Evolutionary conservation across 2,113 vertebrate genomes (phyloP).

Genomic region (Pedionomus torquatus): DNA sequence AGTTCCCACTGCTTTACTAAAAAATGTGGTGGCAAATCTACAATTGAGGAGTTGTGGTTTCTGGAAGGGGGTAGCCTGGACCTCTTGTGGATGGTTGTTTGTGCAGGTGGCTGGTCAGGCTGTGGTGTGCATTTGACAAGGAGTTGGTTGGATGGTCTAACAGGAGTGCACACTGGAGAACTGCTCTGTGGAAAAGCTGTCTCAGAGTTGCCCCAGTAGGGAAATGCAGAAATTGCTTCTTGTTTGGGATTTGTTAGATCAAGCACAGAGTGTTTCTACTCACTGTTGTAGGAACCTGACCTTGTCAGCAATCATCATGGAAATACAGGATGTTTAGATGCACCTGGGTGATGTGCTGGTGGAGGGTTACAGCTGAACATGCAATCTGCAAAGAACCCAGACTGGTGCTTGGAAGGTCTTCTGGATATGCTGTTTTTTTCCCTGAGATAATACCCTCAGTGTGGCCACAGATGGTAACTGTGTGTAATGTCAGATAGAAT

Average conservation of each 20-base stretch:
- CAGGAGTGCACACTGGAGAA: background rate
- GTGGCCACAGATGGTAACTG: background rate
- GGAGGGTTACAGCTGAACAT: background rate
- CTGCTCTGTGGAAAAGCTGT: background rate
- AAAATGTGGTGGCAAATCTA: background rate
- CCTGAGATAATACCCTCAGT: background rate
- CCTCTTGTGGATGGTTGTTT: background rate
- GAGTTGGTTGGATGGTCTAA: background rate
- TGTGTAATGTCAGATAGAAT: accelerated
- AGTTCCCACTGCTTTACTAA: background rate
- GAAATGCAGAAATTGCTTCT: background rate
- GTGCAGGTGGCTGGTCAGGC: background rate
- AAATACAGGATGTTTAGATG: background rate
- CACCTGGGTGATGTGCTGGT: background rate
- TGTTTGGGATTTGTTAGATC: background rate
- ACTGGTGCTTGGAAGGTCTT: background rate
- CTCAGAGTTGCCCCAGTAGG: background rate
- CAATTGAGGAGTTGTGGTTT: background rate
- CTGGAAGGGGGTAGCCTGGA: background rate
- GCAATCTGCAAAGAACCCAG: background rate
- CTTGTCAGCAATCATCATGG: background rate
- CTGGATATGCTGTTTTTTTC: background rate
- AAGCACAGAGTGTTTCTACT: background rate
- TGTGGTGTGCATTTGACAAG: accelerated
- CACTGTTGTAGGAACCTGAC: background rate